These are phyloP conservation scores for Troides helena DNA, from an alignment of 2,888 invertebrate genomes.

Conservation along the genomic window DNA sequence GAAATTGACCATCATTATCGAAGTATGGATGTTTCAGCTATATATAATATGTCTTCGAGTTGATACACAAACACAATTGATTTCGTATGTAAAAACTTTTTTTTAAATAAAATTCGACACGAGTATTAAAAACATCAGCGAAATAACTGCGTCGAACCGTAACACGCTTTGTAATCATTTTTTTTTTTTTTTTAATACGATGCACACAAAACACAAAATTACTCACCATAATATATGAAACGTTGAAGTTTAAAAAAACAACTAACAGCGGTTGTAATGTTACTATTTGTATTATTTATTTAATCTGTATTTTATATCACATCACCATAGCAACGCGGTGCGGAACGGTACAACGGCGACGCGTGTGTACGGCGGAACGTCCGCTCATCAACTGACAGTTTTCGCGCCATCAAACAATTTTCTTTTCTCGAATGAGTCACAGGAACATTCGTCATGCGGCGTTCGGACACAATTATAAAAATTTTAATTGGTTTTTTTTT, in stretches of 20 bases:
- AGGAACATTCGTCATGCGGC: not conserved
- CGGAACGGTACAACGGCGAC: slow-evolving; percentile 46
- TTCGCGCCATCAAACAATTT: slow-evolving; percentile 57
- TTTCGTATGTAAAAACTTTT: not conserved
- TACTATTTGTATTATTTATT: slow-evolving; percentile 48
- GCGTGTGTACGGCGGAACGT: slow-evolving; percentile 58
- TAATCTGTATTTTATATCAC: slow-evolving; percentile 47
- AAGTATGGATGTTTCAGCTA: no score
- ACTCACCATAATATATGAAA: slow-evolving; percentile 42
- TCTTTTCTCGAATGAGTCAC: slow-evolving; percentile 2
- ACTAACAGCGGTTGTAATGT: slow-evolving; percentile 25
- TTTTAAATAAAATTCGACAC: slow-evolving; percentile 21
- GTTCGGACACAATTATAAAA: slow-evolving; percentile 6
- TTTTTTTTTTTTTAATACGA: slow-evolving; percentile 1
- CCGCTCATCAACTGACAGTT: slow-evolving; percentile 59
- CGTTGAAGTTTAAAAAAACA: slow-evolving; percentile 33
- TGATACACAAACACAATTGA: no score
- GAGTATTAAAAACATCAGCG: slow-evolving; percentile 28
- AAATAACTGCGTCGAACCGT: slow-evolving; percentile 13
- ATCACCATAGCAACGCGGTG: slow-evolving; percentile 62
- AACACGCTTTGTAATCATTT: slow-evolving; percentile 17
- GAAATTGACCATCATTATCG: no score
- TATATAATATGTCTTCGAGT: no score
- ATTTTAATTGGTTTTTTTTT: no score
- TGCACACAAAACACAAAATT: slow-evolving; percentile 16